Evolutionary conservation across 2,888 invertebrate species (phyloP), one percentile per base, ranked within the genome.

Genomic region (Melanchra persicariae): DNA sequence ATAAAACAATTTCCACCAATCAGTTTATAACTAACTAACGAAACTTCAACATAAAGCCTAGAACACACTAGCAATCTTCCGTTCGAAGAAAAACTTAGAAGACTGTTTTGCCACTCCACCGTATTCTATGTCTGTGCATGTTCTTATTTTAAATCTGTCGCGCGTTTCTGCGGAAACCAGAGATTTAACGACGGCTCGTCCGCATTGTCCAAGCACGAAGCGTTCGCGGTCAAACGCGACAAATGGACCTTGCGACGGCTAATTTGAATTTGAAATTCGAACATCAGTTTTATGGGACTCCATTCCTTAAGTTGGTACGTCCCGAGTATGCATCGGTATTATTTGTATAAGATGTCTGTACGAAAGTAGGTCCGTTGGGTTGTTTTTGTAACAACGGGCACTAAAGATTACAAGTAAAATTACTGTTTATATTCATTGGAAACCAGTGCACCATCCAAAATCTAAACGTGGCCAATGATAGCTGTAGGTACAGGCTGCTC

Each of bases 181-280:
- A 91, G 92, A 93, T 92, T 95, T 95, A 93, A 95, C 94, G 94
- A 95, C 91, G 91, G 87, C 91, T 93, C 94, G 93, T 95, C 95
- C 89, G 92, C 87, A 95, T 95, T 95, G 95, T 94, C 94, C 94
- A 90, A 88, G 89, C 94, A 95, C 95, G 95, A 88, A 93, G 91
- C 89, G 88, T 87, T 89, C 88, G 86, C 85, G 83, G 87, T 88
- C 86, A 87, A 87, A 89, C 87, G 88, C 87, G 87, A 85, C 89
- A 86, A 91, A 90, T 89, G 90, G 90, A 89, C 88, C 88, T 89
- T 88, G 91, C 87, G 89, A 91, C 91, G 91, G 90, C 92, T 93
- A 89, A 95, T 95, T 95, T 95, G 93, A 94, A 95, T 94, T 93
- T 85, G 85, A 85, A 85, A 85, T 85, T 83, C 68, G 85, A 85